phyloP scores from a whole-genome alignment of 2,888 invertebrate species.

The Spialia ferax region DNA sequence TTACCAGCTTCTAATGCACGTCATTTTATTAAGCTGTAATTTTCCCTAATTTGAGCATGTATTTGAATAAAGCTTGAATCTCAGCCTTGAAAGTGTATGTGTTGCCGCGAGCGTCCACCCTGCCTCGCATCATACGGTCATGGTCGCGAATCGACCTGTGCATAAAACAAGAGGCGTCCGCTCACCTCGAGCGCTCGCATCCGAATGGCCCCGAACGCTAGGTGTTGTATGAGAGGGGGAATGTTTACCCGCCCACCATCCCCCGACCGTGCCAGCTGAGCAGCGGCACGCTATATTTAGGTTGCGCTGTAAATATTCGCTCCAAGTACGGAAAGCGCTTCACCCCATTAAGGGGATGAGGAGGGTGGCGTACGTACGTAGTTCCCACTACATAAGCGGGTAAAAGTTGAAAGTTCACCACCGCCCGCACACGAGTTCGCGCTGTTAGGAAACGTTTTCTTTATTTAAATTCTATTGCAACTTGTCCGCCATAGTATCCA shows the following conservation, averaged over 20 bases:
- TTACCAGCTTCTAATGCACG: too few relatives aligned
- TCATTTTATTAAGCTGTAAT: background rate
- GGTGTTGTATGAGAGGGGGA: constrained; percentile 57
- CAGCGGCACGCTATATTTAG: constrained; percentile 85
- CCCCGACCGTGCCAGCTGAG: constrained; percentile 80
- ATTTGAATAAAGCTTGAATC: constrained; percentile 22
- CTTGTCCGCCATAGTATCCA: constrained; percentile 77
- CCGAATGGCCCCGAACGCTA: constrained; percentile 72
- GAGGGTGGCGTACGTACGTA: constrained; percentile 54
- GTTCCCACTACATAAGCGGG: constrained; percentile 71
- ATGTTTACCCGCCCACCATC: constrained; percentile 77
- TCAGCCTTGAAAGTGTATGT: constrained; percentile 70
- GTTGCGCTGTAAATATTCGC: constrained; percentile 86
- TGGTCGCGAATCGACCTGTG: constrained; percentile 67
- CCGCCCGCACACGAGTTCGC: constrained; percentile 76
- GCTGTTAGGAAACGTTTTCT: constrained; percentile 79
- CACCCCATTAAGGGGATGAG: constrained; percentile 50
- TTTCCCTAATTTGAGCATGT: background rate
- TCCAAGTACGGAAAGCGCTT: constrained; percentile 79
- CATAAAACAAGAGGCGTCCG: constrained; percentile 67
- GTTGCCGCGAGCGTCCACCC: constrained; percentile 69
- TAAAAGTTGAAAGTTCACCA: constrained; percentile 86
- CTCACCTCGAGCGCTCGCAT: constrained; percentile 70
- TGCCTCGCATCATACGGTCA: constrained; percentile 67
- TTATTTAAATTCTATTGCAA: constrained; percentile 87